phyloP scores from a whole-genome alignment of 2,113 vertebrate species.

The Glaucomys volans region DNA sequence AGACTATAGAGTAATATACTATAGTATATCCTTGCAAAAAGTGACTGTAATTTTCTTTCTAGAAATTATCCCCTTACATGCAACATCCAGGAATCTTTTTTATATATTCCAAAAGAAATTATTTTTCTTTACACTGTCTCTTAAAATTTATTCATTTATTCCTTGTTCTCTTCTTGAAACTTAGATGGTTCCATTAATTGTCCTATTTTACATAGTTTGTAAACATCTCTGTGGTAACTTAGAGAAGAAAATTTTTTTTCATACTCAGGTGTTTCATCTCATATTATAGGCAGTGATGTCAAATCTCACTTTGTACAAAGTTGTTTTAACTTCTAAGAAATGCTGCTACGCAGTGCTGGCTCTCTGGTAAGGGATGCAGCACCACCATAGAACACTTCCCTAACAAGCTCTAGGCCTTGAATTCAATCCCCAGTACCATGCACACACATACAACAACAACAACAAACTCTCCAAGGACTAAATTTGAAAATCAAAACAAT shows the following conservation, averaged over 20 bases:
- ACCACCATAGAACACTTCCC: background rate
- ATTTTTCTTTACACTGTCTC: background rate
- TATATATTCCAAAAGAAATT: background rate
- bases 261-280: background rate
- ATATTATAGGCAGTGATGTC: background rate
- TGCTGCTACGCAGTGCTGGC: background rate
- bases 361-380: background rate
- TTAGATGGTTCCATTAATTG: background rate
- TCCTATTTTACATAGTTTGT: background rate
- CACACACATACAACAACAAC: background rate
- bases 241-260: background rate
- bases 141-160: conserved; percentile 1
- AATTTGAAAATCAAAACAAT: background rate
- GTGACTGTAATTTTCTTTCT: background rate
- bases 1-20: background rate
- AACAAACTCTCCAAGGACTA: background rate
- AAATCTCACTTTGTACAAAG: background rate
- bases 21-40: background rate
- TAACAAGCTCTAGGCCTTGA: background rate
- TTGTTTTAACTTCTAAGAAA: background rate
- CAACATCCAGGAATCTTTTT: background rate
- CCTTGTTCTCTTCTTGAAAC: background rate
- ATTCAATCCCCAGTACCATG: background rate
- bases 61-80: background rate
- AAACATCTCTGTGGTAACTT: background rate